Evolutionary conservation across 2,113 vertebrate genomes (phyloP).

Genomic region (Origma solitaria): DNA sequence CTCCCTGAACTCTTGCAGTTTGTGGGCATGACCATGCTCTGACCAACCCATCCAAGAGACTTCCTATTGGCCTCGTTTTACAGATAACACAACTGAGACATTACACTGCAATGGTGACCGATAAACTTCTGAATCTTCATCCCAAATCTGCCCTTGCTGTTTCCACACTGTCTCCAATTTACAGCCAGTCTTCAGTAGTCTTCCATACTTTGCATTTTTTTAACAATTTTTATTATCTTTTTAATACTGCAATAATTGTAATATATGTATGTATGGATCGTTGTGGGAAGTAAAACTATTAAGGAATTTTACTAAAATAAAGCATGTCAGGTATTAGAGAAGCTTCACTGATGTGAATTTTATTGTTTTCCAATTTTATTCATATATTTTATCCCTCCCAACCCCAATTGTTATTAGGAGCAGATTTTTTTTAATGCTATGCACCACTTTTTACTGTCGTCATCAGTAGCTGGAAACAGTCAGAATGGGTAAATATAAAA

Average conservation of each 20-base stretch:
- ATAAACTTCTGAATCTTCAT: background rate
- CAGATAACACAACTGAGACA: background rate
- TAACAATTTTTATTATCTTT: background rate
- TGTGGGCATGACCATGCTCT: fast-evolving
- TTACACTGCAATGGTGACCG: background rate
- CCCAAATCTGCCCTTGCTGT: background rate
- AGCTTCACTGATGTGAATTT: background rate
- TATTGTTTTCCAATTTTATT: background rate
- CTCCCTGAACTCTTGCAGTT: background rate
- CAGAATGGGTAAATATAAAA: background rate
- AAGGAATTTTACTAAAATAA: background rate
- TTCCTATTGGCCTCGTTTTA: background rate
- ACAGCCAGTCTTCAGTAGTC: background rate
- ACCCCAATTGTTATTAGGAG: background rate
- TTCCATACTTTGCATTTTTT: background rate
- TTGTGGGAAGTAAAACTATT: background rate
- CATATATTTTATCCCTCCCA: background rate
- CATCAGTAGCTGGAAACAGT: background rate
- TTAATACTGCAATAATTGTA: background rate
- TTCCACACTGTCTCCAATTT: background rate
- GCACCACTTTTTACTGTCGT: background rate
- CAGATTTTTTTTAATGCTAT: background rate
- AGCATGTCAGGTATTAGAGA: background rate
- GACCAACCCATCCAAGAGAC: background rate
- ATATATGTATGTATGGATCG: background rate